Evolutionary conservation across 2,888 invertebrate genomes (phyloP).

Genomic region (Lasiommata megera): DNA sequence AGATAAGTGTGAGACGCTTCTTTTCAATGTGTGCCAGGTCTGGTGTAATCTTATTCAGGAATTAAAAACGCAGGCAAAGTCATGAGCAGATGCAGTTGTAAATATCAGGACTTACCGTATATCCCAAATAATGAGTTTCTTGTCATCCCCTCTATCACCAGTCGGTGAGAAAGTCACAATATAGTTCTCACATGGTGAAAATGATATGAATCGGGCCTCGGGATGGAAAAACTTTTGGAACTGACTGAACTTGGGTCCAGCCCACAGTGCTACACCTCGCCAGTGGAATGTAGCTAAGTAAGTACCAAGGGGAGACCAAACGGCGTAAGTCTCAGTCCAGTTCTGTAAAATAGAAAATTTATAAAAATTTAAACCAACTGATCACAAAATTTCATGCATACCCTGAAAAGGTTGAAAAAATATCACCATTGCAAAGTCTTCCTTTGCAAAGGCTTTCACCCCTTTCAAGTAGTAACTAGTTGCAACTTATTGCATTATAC

Average conservation of each 20-base stretch:
- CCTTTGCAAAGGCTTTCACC: too few relatives aligned
- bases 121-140: constrained; percentile 97
- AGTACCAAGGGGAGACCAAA: constrained; percentile 98
- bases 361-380: too few relatives aligned
- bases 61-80: too few relatives aligned
- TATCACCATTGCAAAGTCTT: too few relatives aligned
- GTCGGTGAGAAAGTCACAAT: constrained; percentile 96
- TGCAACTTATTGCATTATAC: too few relatives aligned
- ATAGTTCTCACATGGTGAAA: constrained; percentile 98
- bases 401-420: too few relatives aligned
- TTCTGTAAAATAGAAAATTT: constrained; percentile 74
- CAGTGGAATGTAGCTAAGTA: constrained; percentile 98
- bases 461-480: too few relatives aligned
- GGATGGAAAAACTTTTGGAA: constrained; percentile 95
- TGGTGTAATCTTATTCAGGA: too few relatives aligned
- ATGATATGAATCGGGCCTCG: constrained; percentile 97
- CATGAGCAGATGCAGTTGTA: background rate
- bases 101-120: constrained; percentile 82
- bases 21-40: too few relatives aligned
- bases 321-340: constrained; percentile 97
- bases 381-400: too few relatives aligned
- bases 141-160: constrained; percentile 86
- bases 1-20: too few relatives aligned
- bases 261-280: constrained; percentile 98
- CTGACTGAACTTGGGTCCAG: constrained; percentile 95